Evolutionary conservation across 2,888 invertebrate species (phyloP).

Genomic region (Sinopyrophorus schimmeli): DNA sequence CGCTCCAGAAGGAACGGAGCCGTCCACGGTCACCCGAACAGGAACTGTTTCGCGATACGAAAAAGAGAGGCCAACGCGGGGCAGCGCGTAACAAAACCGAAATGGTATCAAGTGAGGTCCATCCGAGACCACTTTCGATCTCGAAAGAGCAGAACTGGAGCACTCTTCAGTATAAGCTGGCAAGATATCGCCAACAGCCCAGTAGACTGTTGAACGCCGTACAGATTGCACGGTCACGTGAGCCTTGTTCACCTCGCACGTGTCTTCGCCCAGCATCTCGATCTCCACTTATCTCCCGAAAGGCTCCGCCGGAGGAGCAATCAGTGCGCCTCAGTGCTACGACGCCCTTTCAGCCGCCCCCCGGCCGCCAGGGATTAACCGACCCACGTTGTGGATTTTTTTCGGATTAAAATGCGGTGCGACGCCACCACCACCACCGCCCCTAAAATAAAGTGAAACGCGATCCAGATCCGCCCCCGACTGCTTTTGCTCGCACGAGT

Average conservation of each 20-base stretch:
- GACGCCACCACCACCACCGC: no score
- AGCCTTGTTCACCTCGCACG: conserved; percentile 35
- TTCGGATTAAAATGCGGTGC: no score
- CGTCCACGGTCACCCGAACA: conserved; percentile 40
- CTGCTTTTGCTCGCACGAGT: no score
- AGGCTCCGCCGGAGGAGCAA: no score
- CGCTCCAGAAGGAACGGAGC: conserved; percentile 1
- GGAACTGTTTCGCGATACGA: conserved; percentile 44
- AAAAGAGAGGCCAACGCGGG: conserved; percentile 38
- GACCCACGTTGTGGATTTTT: no score
- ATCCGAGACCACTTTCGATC: conserved; percentile 55
- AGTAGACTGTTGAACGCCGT: conserved; percentile 49
- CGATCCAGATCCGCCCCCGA: no score
- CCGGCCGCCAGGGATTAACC: no score
- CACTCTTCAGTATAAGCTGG: conserved; percentile 51
- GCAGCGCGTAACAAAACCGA: conserved; percentile 46
- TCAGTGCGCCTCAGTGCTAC: no score
- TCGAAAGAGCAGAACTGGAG: conserved; percentile 51
- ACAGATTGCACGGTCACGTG: conserved; percentile 43
- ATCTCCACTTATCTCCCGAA: conserved; percentile 6
- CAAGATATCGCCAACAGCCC: conserved; percentile 48
- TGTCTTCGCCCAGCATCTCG: conserved; percentile 27
- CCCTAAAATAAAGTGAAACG: no score
- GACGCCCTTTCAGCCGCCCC: no score
- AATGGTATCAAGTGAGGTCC: conserved; percentile 51